phyloP scores from a whole-genome alignment of 2,113 vertebrate genomes.

The Melospiza georgiana region DNA sequence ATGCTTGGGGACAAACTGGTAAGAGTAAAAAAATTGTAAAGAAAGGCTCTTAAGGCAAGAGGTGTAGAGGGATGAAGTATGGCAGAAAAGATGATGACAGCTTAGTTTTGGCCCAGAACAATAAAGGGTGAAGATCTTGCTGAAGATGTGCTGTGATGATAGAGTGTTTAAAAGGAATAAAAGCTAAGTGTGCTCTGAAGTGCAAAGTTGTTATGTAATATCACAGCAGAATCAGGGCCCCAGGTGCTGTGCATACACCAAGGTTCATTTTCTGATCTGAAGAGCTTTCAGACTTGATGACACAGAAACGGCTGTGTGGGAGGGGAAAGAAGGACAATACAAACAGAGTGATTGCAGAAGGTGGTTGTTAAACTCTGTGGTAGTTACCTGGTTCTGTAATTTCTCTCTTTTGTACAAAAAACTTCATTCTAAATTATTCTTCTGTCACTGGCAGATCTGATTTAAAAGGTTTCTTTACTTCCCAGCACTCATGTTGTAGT shows the following conservation, averaged over 20 bases:
- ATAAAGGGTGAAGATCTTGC: slow-evolving; percentile 27
- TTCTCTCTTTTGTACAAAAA: slow-evolving; percentile 28
- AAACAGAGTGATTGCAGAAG: slow-evolving; percentile 35
- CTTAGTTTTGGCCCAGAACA: slow-evolving; percentile 58
- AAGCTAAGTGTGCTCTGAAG: slow-evolving; percentile 48
- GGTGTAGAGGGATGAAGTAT: not conserved
- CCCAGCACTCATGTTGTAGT: not conserved
- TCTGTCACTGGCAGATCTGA: slow-evolving; percentile 18
- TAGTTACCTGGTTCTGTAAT: not conserved
- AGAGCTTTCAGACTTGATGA: slow-evolving; percentile 57
- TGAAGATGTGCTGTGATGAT: slow-evolving; percentile 22
- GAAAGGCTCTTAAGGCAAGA: not conserved
- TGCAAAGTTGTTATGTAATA: slow-evolving; percentile 51
- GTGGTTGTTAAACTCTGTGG: slow-evolving; percentile 31
- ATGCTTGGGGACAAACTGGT: slow-evolving; percentile 24
- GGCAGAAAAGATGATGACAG: slow-evolving; percentile 33
- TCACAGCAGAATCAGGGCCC: slow-evolving; percentile 35
- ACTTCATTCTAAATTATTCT: slow-evolving; percentile 34
- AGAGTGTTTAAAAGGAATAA: slow-evolving; percentile 51
- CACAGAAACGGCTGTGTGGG: not conserved
- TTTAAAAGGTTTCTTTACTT: slow-evolving; percentile 42
- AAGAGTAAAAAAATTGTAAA: not conserved
- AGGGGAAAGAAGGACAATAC: slow-evolving; percentile 38
- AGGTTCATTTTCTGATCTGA: slow-evolving; percentile 55
- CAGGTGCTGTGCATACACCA: slow-evolving; percentile 24